A percentile compares a stretch with the other conserved stretches of the same genome.
phyloP scores from a whole-genome alignment of 1,140 invertebrate species.

The Geopemphigus sp. region DNA sequence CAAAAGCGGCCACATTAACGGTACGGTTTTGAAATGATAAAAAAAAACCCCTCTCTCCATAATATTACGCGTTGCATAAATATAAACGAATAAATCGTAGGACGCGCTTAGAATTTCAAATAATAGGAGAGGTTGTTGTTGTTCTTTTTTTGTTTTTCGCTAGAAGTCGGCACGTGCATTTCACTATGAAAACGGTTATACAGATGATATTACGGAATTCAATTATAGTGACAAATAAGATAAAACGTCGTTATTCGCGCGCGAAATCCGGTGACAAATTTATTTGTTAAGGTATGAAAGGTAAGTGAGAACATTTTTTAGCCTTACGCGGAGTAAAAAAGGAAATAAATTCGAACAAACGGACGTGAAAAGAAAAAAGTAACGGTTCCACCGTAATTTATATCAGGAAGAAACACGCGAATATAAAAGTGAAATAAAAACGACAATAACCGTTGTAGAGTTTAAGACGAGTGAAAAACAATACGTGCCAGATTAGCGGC shows the following conservation, averaged over 20 bases:
- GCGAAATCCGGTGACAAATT: not conserved
- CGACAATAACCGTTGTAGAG: not conserved
- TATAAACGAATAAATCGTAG: not conserved
- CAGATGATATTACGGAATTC: not conserved
- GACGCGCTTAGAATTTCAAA: not conserved
- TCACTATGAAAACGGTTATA: not conserved
- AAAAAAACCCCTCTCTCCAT: not conserved
- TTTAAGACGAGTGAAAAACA: not conserved
- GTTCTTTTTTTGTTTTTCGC: too few relatives aligned
- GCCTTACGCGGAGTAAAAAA: not conserved
- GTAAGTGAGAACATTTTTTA: not conserved
- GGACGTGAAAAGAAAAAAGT: too few relatives aligned
- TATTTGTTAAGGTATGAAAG: not conserved
- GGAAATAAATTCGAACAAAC: not conserved
- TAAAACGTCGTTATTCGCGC: not conserved
- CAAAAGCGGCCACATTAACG: not conserved
- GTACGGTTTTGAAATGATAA: not conserved
- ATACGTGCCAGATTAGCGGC: not conserved
- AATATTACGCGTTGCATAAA: not conserved
- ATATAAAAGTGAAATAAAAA: not conserved
- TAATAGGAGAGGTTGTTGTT: not conserved
- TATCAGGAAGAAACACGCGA: not conserved
- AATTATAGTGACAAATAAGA: conserved; percentile 22
- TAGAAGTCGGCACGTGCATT: not conserved
- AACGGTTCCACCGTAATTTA: not conserved